Conservation (phyloP, 2,888 invertebrate genomes). For the Melanophora roralis region DNA sequence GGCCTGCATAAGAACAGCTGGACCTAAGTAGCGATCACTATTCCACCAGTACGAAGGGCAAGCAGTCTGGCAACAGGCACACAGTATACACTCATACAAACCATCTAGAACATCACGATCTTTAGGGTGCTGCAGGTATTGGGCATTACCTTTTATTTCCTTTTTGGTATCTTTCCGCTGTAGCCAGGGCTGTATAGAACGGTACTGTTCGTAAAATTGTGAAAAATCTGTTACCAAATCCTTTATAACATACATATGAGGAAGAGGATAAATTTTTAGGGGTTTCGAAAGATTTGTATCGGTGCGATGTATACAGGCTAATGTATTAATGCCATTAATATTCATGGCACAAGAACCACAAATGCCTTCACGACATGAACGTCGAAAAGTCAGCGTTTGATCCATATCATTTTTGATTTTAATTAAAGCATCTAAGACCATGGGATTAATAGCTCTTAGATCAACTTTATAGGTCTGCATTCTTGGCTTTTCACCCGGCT, state of each 20-base stretch:
- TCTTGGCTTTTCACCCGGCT: constrained; percentile 88
- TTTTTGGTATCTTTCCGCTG: constrained; percentile 80
- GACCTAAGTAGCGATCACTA: constrained; percentile 96
- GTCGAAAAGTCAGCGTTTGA: constrained; percentile 93
- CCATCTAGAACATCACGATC: constrained; percentile 96
- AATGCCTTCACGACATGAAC: constrained; percentile 98
- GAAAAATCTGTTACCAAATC: constrained; percentile 95
- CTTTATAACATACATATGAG: constrained; percentile 98
- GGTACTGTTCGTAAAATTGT: constrained; percentile 97
- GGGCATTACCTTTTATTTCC: constrained; percentile 82
- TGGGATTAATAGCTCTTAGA: constrained; percentile 92
- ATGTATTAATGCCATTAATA: constrained; percentile 94
- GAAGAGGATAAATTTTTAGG: constrained; percentile 93
- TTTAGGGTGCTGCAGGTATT: constrained; percentile 90
- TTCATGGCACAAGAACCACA: constrained; percentile 99
- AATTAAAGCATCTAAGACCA: constrained; percentile 96
- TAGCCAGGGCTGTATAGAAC: constrained; percentile 95
- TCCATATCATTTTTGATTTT: constrained; percentile 98
- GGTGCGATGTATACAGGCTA: constrained; percentile 91
- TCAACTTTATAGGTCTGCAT: constrained; percentile 83
- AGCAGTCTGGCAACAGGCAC: constrained; percentile 97
- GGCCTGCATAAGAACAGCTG: constrained; percentile 98
- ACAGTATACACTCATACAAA: constrained; percentile 96
- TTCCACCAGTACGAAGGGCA: constrained; percentile 99
- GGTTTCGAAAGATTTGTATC: constrained; percentile 82